Conservation (phyloP, 2,113 vertebrate species). For the Scatophagus argus region DNA sequence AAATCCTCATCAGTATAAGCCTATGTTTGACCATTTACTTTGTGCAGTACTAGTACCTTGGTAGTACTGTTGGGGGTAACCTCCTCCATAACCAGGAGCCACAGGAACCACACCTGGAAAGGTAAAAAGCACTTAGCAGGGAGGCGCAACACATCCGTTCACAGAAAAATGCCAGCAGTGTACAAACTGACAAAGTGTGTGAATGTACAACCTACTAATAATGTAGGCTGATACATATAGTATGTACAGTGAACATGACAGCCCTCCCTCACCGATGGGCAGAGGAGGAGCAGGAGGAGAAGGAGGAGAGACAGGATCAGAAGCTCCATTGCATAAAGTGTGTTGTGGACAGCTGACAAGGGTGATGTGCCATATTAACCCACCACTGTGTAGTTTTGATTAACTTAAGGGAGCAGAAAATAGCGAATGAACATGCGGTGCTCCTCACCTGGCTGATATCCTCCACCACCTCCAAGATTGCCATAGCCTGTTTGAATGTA, state of each 20-base stretch:
- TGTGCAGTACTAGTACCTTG: conserved; percentile 68
- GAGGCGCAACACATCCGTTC: background rate
- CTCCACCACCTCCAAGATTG: conserved; percentile 71
- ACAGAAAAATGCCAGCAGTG: background rate
- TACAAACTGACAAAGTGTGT: background rate
- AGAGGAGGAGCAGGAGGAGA: conserved; percentile 4
- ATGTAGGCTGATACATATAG: background rate
- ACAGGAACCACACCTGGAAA: conserved; percentile 65
- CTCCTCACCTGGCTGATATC: conserved; percentile 77
- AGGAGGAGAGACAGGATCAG: conserved; percentile 7
- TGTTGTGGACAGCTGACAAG: background rate
- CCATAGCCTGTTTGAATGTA: conserved; percentile 78
- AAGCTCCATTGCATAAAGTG: background rate
- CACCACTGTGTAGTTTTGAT: background rate
- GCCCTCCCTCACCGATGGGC: conserved; percentile 33
- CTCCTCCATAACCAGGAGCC: conserved; percentile 74
- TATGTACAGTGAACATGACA: background rate
- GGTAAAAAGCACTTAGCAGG: conserved; percentile 21
- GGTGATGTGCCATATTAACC: background rate
- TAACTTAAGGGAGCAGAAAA: background rate
- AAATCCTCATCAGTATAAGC: background rate
- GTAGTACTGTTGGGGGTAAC: conserved; percentile 79
- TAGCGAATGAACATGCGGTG: background rate
- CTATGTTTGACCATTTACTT: background rate
- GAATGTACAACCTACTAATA: background rate